Conservation (phyloP, 2,797 vertebrate genomes). For the Florisuga fusca region DNA sequence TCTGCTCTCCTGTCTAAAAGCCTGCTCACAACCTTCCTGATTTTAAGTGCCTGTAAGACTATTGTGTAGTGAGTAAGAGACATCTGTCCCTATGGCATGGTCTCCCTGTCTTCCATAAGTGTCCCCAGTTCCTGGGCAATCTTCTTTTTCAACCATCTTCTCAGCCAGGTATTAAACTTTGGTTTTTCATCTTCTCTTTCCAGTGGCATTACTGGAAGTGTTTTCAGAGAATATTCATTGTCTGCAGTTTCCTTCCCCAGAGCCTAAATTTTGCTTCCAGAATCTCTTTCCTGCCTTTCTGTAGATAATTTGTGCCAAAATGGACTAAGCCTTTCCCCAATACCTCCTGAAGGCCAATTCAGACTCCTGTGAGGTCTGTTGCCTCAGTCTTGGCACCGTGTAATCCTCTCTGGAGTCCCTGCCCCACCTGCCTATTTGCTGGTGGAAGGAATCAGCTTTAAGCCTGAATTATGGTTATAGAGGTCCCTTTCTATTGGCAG, state of each 20-base stretch:
- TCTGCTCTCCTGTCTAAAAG: not conserved
- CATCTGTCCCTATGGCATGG: not conserved
- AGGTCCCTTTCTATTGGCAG: not conserved
- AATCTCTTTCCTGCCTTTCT: not conserved
- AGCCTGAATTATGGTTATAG: not conserved
- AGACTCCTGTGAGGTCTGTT: not conserved
- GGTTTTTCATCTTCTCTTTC: not conserved
- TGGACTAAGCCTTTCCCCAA: not conserved
- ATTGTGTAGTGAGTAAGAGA: not conserved
- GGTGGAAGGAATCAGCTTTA: not conserved
- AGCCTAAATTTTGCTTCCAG: not conserved
- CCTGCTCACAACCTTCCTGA: not conserved
- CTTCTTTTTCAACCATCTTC: not conserved
- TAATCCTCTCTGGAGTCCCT: not conserved
- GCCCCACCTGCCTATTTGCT: not conserved
- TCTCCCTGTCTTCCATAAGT: not conserved
- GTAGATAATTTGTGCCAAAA: not conserved
- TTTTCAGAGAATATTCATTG: not conserved
- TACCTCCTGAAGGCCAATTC: not conserved
- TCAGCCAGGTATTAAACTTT: not conserved
- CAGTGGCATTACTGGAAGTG: not conserved
- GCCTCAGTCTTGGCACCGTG: not conserved
- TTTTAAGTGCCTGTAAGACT: not conserved
- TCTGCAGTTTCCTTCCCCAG: not conserved
- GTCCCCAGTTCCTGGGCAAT: not conserved